phyloP scores from a whole-genome alignment of 2,888 invertebrate genomes.

The Tiphia femorata region DNA sequence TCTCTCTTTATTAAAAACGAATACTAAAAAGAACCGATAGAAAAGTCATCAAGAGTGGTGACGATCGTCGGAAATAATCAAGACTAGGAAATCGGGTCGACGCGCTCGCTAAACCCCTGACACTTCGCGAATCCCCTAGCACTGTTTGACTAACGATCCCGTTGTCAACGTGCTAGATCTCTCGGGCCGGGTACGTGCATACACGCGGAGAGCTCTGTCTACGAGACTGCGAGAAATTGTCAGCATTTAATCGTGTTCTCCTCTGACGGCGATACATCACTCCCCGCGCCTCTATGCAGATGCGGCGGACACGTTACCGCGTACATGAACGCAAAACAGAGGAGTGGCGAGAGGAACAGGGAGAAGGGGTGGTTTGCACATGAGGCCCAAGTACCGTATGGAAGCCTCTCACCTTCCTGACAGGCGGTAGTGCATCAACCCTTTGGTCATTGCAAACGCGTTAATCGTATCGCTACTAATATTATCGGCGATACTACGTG shows the following conservation, averaged over 20 bases:
- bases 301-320: not conserved
- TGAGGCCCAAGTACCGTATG: not conserved
- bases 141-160: constrained; percentile 18
- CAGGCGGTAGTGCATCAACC: not conserved
- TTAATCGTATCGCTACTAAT: not conserved
- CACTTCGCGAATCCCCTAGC: too few relatives aligned
- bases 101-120: too few relatives aligned
- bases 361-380: too few relatives aligned
- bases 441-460: not conserved
- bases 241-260: constrained; percentile 32
- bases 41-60: too few relatives aligned
- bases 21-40: too few relatives aligned
- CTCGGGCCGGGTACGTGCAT: not conserved
- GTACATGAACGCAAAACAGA: not conserved
- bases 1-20: too few relatives aligned
- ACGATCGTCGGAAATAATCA: too few relatives aligned
- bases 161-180: constrained; percentile 12
- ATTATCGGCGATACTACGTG: too few relatives aligned
- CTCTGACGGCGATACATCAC: constrained; percentile 31
- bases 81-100: too few relatives aligned
- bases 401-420: not conserved
- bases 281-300: not conserved
- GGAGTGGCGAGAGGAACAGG: too few relatives aligned
- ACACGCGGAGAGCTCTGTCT: too few relatives aligned
- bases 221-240: constrained; percentile 26